Evolutionary conservation across 2,113 vertebrate genomes (phyloP), one percentile per base, ranked within the genome.

Genomic region (Illadopsis cleaveri): DNA sequence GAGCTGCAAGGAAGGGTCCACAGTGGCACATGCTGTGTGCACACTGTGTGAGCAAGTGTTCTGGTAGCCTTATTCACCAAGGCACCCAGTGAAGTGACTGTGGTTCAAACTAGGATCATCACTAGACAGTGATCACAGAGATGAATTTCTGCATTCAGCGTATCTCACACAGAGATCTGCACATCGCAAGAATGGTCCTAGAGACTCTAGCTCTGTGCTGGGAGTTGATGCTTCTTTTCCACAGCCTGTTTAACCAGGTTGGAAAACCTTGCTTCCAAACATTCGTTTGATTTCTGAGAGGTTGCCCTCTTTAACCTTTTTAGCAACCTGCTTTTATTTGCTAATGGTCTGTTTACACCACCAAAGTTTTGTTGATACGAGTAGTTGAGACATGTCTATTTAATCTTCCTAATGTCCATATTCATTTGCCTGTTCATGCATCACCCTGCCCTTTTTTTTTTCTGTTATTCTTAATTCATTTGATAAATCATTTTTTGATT

Each of bases 281-380:
- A 35, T 40, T 30, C 21, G 24, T 53, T 58, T 40, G 56, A 58
- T 44, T 81, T 58, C 24, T 38, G 45, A 86, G 47, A 0, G 0
- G n/a, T 22, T 90, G 61, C 80, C 50, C 88, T 83, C n/a, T 64
- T 94, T 12, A 77, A 47, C 57, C 62, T 77, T 92, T 69, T 60
- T 77, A 80, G 38, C 42, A 90, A 50, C 68, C 42, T 56, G 76
- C 54, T 88, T 93, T 93, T 96, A 89, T 84, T 86, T 95, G 76
- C 56, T 92, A 73, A 77, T 80, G 31, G 27, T 78, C 68, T 93
- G 27, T 86, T 86, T 91, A 89, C 47, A 89, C 35, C 58, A 66
- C 62, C 25, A 10, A 71, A 89, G 54, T 92, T 92, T 86, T 78
- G 47, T 62, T 80, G 86, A 73, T 75, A 38, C 23, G 28, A 76